Percentiles rank a stretch among this genome's conserved stretches.
phyloP scores from a whole-genome alignment of 2,797 vertebrate genomes.

The Gobionotothen gibberifrons region DNA sequence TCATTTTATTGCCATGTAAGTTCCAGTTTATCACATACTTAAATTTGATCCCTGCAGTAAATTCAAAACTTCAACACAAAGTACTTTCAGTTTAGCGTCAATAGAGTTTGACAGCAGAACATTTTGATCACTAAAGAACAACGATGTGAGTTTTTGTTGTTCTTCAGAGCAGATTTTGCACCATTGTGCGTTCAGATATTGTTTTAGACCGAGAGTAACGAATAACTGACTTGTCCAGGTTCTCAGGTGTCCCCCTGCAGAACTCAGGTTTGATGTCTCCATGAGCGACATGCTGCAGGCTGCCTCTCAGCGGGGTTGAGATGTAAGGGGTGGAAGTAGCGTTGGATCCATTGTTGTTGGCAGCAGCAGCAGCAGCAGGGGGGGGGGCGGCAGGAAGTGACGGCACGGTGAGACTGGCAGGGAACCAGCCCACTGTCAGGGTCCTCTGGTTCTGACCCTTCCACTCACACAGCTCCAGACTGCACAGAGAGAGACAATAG shows the following conservation, averaged over 20 bases:
- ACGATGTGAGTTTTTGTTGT: background rate
- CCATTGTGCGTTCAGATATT: too few relatives aligned
- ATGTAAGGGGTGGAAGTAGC: slow-evolving; percentile 47
- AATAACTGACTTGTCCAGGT: slow-evolving; percentile 78
- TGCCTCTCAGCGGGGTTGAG: slow-evolving; percentile 81
- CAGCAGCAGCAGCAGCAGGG: background rate
- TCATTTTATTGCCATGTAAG: slow-evolving; percentile 1
- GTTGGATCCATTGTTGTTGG: slow-evolving; percentile 8
- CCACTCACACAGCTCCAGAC: slow-evolving; percentile 87
- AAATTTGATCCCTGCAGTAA: background rate
- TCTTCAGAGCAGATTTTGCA: too few relatives aligned
- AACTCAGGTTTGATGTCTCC: slow-evolving; percentile 75
- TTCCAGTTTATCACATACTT: background rate
- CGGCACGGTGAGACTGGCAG: slow-evolving; percentile 69
- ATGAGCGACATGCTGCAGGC: slow-evolving; percentile 79
- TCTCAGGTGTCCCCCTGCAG: slow-evolving; percentile 76
- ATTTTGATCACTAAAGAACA: background rate
- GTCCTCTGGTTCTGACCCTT: slow-evolving; percentile 91
- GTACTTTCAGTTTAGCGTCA: background rate
- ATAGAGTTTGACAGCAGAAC: background rate
- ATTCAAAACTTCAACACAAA: background rate
- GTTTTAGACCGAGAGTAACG: background rate
- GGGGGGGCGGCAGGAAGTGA: slow-evolving; percentile 2
- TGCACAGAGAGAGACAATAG: slow-evolving; percentile 52
- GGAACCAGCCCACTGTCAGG: slow-evolving; percentile 85